These are phyloP conservation scores for Cosmia pyralina DNA, from an alignment of 2,888 invertebrate genomes.

Conservation along the genomic window DNA sequence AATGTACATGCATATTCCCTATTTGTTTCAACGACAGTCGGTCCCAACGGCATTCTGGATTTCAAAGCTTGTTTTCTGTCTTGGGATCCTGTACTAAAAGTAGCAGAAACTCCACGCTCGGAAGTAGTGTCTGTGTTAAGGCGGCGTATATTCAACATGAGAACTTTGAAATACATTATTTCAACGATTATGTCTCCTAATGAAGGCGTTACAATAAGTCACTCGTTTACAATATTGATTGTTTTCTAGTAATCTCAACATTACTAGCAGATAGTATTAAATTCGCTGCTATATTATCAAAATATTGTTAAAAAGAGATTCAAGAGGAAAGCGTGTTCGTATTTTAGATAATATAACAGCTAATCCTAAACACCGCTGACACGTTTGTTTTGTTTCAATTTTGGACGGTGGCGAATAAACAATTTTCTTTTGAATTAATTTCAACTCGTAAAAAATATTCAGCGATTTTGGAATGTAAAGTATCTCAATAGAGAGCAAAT, in stretches of 20 bases:
- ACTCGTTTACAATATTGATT: slow-evolving; percentile 70
- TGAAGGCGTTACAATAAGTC: slow-evolving; percentile 74
- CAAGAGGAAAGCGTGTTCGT: slow-evolving; percentile 27
- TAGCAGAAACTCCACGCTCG: background rate
- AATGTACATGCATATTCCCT: too few species aligned
- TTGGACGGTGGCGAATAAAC: slow-evolving; percentile 61
- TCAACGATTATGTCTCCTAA: slow-evolving; percentile 62
- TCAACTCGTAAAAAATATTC: slow-evolving; percentile 46
- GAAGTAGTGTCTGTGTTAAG: slow-evolving; percentile 24
- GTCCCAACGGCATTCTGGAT: background rate
- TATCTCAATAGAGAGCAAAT: slow-evolving; percentile 61
- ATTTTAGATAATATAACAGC: slow-evolving; percentile 47
- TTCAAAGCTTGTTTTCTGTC: background rate
- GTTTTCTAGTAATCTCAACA: slow-evolving; percentile 49
- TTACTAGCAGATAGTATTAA: slow-evolving; percentile 42
- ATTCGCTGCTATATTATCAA: slow-evolving; percentile 40
- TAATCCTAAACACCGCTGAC: slow-evolving; percentile 44
- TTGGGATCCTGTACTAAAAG: background rate
- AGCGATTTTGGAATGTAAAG: slow-evolving; percentile 63
- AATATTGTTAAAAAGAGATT: slow-evolving; percentile 48
- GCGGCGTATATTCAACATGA: slow-evolving; percentile 53
- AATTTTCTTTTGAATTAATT: slow-evolving; percentile 36
- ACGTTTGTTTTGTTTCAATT: slow-evolving; percentile 37
- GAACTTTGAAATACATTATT: slow-evolving; percentile 63
- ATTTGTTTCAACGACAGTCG: background rate